A percentile compares a stretch with the other conserved stretches of the same genome.
Evolutionary conservation across 2,113 vertebrate species (phyloP).

Genomic region (Danionella cerebrum): DNA sequence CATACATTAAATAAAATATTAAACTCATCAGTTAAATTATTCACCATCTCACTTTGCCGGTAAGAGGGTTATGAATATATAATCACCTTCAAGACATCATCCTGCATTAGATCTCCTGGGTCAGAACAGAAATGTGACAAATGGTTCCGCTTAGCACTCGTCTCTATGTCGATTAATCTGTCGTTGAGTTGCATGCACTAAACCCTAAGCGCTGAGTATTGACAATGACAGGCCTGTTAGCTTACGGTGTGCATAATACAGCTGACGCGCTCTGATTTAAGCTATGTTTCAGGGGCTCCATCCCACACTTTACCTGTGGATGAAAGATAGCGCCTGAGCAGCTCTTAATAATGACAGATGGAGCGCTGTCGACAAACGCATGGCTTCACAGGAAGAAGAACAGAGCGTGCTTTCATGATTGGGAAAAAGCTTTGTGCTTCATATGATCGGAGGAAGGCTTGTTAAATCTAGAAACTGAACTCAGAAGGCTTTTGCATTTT

Average conservation of each 20-base stretch:
- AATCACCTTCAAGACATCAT: not conserved
- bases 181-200: not conserved
- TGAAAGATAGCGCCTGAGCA: constrained; percentile 4
- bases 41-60: not conserved
- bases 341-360: constrained; percentile 22
- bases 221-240: constrained; percentile 46
- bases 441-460: not conserved
- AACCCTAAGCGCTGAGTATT: constrained; percentile 31
- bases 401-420: not conserved
- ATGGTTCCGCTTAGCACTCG: not conserved
- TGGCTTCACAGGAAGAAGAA: not conserved
- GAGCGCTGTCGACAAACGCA: not conserved
- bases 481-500: too few relatives aligned
- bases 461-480: not conserved
- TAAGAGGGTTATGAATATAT: not conserved
- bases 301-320: constrained; percentile 16
- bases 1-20: not conserved
- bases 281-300: too few relatives aligned
- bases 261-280: not conserved
- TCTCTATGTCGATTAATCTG: not conserved
- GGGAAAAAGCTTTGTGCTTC: not conserved
- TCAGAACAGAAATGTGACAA: not conserved
- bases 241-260: constrained; percentile 26
- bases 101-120: not conserved
- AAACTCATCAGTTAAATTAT: not conserved